Percentiles rank a stretch among this genome's conserved stretches.
phyloP scores from a whole-genome alignment of 2,113 vertebrate species.

The Pedetes capensis region DNA sequence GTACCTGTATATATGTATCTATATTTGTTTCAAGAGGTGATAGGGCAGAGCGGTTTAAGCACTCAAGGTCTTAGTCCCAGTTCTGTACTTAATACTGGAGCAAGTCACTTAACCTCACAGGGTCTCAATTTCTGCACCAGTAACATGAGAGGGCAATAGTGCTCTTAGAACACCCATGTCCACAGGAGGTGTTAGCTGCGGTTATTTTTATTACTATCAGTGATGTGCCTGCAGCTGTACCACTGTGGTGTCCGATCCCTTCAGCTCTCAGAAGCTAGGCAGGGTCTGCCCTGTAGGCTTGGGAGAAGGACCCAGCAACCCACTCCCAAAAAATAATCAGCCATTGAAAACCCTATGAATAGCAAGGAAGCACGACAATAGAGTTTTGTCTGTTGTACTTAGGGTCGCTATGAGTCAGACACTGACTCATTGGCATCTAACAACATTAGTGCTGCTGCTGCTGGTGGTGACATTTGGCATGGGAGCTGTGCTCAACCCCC shows the following conservation, averaged over 20 bases:
- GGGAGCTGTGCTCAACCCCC: background rate
- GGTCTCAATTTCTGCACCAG: background rate
- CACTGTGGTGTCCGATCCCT: too few relatives aligned
- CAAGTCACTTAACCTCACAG: background rate
- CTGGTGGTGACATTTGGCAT: accelerated
- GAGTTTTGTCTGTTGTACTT: too few relatives aligned
- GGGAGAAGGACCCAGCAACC: too few relatives aligned
- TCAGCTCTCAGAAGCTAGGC: too few relatives aligned
- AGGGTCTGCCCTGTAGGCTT: too few relatives aligned
- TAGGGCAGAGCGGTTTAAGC: background rate
- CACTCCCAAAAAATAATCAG: too few relatives aligned
- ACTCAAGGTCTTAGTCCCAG: background rate
- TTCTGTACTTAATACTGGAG: background rate
- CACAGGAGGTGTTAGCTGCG: background rate
- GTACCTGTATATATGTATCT: accelerated
- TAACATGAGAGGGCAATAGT: background rate
- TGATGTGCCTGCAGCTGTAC: too few relatives aligned
- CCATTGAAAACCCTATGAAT: too few relatives aligned
- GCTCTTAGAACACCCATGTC: background rate
- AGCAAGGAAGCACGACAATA: too few relatives aligned
- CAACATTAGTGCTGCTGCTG: too few relatives aligned
- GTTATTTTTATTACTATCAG: background rate
- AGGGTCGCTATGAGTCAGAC: too few relatives aligned
- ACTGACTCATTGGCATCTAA: too few relatives aligned
- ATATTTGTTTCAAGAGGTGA: background rate